Percentiles rank a stretch among this genome's conserved stretches.
These are phyloP conservation scores for Macquaria australasica DNA, from an alignment of 2,113 vertebrate genomes.

Conservation along the genomic window DNA sequence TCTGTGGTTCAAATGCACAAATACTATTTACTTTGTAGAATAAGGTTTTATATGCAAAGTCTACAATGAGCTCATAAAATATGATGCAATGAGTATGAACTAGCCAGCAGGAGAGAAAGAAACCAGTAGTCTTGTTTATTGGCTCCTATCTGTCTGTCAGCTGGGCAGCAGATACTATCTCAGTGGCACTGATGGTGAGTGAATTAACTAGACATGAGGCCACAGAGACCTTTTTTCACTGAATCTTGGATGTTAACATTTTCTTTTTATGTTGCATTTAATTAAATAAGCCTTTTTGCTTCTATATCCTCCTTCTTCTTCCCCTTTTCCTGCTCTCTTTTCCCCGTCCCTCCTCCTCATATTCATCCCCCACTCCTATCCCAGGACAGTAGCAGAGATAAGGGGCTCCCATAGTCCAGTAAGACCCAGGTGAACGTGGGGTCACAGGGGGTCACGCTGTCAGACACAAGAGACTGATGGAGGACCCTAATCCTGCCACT, in stretches of 20 bases:
- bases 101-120: background rate
- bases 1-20: background rate
- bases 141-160: slow-evolving; percentile 36
- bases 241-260: background rate
- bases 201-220: background rate
- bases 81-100: slow-evolving; percentile 2
- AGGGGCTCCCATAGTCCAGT: slow-evolving; percentile 62
- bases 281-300: background rate
- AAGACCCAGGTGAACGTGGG: slow-evolving; percentile 61
- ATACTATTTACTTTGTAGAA: background rate
- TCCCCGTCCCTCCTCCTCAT: background rate
- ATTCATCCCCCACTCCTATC: background rate
- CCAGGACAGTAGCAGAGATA: slow-evolving; percentile 66
- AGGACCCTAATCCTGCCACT: slow-evolving; percentile 77
- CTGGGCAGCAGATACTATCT: slow-evolving; percentile 27
- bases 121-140: slow-evolving; percentile 46
- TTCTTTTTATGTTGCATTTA: background rate
- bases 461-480: slow-evolving; percentile 75
- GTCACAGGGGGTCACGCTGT: slow-evolving; percentile 66
- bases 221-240: background rate
- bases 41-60: slow-evolving; percentile 21
- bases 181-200: slow-evolving; percentile 7
- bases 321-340: background rate
- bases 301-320: background rate
- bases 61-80: slow-evolving; percentile 46